Evolutionary conservation across 2,113 vertebrate species (phyloP), one percentile per base, ranked within the genome.

Genomic region (Triplophysa dalaica): DNA sequence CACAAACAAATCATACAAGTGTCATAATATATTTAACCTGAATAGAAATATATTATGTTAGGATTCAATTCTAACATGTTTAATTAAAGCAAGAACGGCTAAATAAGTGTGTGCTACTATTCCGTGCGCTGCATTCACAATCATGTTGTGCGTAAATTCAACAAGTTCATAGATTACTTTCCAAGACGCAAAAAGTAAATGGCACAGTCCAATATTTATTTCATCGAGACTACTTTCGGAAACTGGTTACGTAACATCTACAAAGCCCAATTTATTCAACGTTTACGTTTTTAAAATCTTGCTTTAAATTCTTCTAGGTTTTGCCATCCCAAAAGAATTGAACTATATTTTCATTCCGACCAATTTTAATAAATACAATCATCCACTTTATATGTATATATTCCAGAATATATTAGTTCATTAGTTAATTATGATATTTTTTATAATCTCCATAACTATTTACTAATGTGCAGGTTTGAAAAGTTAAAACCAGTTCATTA

Each of bases 361-460:
- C 38, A 62, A 19, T 63, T 48, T 48, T 6, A 48, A 75, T 75
- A 75, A 62, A 75, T 62, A 26, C 24, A 7, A 26, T 58, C 58
- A 63, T 41, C 54, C 52, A 61, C 70, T 74, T 61, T 52, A 1
- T 16, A 48, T 8, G 14, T 58, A 52, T 29, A 70, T 70, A 70
- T 52, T 69, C 24, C 24, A 69, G 43, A 56, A 62, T 75, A 75
- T 75, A 75, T 75, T 75, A 75, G 41, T 63, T 50, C 7, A 75
- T 29, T 29, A 29, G 26, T 29, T 29, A 16, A 48, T 63, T 19
- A 62, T 61, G 12, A 60, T 74, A 13, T 74, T 22, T 74, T 12
- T 41, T 6, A 24, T 21, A 45, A 61, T 54, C 10, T n/a, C 54
- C 2, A 1, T 58, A 58, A 52, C 50, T 45, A 11, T 2, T 45